phyloP scores from a whole-genome alignment of 1,140 invertebrate species.

The Mamestra configurata region DNA sequence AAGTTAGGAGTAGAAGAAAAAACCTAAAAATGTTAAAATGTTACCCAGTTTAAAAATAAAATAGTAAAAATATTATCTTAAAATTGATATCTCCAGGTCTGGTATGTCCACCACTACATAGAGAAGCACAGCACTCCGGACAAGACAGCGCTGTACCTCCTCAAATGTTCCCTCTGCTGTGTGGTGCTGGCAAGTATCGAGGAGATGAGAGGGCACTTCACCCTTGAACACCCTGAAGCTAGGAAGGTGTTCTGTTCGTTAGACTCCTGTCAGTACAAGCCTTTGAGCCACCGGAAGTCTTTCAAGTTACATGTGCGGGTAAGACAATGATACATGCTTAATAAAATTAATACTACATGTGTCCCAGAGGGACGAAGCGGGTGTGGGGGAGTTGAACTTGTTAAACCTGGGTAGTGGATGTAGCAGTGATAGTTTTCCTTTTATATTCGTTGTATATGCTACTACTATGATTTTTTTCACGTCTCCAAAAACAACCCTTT shows the following conservation, averaged over 20 bases:
- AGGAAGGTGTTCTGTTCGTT: slow-evolving; percentile 81
- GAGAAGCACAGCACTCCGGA: slow-evolving; percentile 67
- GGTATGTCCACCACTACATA: slow-evolving; percentile 77
- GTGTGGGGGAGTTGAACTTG: too few species aligned
- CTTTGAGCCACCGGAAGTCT: slow-evolving; percentile 79
- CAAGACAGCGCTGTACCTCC: slow-evolving; percentile 57
- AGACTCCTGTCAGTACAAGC: slow-evolving; percentile 78
- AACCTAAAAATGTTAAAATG: too few species aligned
- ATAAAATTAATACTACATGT: too few species aligned
- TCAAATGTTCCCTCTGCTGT: slow-evolving; percentile 81
- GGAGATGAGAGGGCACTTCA: slow-evolving; percentile 79
- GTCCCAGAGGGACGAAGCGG: too few species aligned
- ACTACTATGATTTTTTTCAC: too few species aligned
- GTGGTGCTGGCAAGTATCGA: slow-evolving; percentile 67
- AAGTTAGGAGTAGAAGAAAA: too few species aligned
- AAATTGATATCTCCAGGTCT: slow-evolving; percentile 64
- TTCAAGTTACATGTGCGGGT: slow-evolving; percentile 84
- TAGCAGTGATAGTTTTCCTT: too few species aligned
- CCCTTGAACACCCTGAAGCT: slow-evolving; percentile 73
- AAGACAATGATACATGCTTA: too few species aligned
- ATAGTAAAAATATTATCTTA: too few species aligned
- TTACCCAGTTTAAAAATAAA: not conserved
- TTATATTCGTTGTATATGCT: too few species aligned
- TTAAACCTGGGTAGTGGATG: too few species aligned
- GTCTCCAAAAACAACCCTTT: too few species aligned